Evolutionary conservation across 2,888 invertebrate genomes (phyloP).

Genomic region (Nebria brevicollis): DNA sequence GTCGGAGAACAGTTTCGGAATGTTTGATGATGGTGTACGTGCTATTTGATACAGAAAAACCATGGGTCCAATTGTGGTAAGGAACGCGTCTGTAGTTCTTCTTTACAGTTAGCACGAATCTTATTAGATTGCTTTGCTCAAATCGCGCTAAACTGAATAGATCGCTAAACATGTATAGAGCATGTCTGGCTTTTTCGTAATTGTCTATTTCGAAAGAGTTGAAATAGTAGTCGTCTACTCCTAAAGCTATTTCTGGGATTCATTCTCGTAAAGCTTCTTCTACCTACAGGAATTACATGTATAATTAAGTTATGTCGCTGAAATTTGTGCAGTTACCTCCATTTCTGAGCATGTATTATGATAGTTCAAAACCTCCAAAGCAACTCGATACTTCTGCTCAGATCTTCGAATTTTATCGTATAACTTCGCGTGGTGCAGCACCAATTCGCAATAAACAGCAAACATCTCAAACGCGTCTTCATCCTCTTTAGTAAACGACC

Average conservation of each 20-base stretch:
- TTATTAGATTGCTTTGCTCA: too few species aligned
- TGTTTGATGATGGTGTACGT: constrained; percentile 80
- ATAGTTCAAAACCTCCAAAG: constrained; percentile 75
- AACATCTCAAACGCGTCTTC: constrained; percentile 86
- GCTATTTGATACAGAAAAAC: constrained; percentile 86
- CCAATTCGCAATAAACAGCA: constrained; percentile 86
- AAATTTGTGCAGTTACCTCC: constrained; percentile 61
- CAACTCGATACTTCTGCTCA: constrained; percentile 84
- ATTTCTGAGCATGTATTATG: constrained; percentile 69
- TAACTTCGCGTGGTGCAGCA: constrained; percentile 84
- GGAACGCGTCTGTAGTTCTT: constrained; percentile 87
- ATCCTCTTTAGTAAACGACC: constrained; percentile 72
- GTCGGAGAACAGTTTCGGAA: constrained; percentile 66
- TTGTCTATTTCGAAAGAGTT: too few species aligned
- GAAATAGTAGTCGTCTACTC: too few species aligned
- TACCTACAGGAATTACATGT: constrained; percentile 56
- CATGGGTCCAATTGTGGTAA: constrained; percentile 90
- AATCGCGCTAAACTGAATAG: too few species aligned
- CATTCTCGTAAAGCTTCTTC: constrained; percentile 16
- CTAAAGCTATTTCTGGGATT: too few species aligned
- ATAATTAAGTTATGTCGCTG: too few species aligned
- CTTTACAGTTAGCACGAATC: constrained; percentile 72
- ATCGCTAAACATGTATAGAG: too few species aligned
- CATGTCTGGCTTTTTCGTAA: too few species aligned
- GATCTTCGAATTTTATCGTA: constrained; percentile 85